Evolutionary conservation across 1,140 invertebrate species (phyloP).

Genomic region (Thalassaphorura encarpata): DNA sequence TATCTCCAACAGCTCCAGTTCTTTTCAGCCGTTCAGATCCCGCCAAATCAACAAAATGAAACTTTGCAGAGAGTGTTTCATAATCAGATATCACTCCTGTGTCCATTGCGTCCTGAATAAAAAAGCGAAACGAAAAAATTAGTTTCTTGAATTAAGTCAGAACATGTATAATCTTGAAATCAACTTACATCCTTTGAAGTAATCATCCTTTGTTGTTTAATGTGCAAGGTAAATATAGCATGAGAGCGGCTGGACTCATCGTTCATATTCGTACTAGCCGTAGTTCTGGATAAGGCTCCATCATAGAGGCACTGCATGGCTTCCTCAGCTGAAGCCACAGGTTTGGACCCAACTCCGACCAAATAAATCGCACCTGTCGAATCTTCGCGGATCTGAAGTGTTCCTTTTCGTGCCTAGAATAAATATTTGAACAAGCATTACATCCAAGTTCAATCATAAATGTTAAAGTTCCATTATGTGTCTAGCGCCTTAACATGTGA

Average conservation of each 20-base stretch:
- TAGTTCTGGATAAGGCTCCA: constrained; percentile 83
- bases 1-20: constrained; percentile 80
- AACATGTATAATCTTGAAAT: too few relatives aligned
- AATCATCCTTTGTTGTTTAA: constrained; percentile 70
- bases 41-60: constrained; percentile 93
- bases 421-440: too few relatives aligned
- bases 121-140: too few relatives aligned
- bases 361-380: constrained; percentile 75
- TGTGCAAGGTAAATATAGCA: constrained; percentile 87
- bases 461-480: too few relatives aligned
- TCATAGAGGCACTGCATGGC: constrained; percentile 74
- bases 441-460: too few relatives aligned
- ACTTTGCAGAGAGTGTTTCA: constrained; percentile 82
- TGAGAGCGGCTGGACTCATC: constrained; percentile 90
- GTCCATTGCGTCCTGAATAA: too few relatives aligned
- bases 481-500: too few relatives aligned
- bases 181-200: too few relatives aligned
- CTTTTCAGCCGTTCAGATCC: constrained; percentile 91
- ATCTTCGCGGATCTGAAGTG: constrained; percentile 88
- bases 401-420: too few relatives aligned
- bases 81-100: constrained; percentile 42
- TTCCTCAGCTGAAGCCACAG: constrained; percentile 65
- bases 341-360: constrained; percentile 70
- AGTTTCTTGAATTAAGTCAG: too few relatives aligned
- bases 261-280: constrained; percentile 94